These are phyloP conservation scores for Daubentonia madagascariensis DNA, from an alignment of 2,113 vertebrate genomes.

Conservation along the genomic window DNA sequence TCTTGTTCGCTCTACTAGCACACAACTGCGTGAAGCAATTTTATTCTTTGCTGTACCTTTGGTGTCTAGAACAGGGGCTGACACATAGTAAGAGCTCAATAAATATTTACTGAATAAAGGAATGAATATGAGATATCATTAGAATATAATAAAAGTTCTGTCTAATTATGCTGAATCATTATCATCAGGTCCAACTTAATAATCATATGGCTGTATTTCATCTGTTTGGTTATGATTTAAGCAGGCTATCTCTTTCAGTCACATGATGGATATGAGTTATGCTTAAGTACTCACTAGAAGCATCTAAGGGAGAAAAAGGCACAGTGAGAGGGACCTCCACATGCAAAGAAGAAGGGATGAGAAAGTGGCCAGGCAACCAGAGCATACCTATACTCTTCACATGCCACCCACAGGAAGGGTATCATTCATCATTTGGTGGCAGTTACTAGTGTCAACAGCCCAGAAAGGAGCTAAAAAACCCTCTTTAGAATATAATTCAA, in stretches of 20 bases:
- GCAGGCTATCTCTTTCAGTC: background rate
- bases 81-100: background rate
- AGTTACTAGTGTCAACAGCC: background rate
- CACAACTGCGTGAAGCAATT: background rate
- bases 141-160: background rate
- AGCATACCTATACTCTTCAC: background rate
- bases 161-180: background rate
- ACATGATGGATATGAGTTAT: background rate
- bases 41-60: background rate
- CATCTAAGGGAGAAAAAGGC: background rate
- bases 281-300: background rate
- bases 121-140: background rate
- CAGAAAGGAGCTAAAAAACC: background rate
- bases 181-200: background rate
- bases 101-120: background rate
- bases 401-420: fast-evolving
- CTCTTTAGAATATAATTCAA: background rate
- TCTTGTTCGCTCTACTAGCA: background rate
- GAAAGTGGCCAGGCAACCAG: background rate
- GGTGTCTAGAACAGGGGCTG: background rate
- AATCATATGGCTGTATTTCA: background rate
- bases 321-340: background rate
- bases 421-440: background rate
- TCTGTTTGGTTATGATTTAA: background rate
- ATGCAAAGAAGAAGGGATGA: background rate